Percentiles rank a stretch among this genome's conserved stretches.
Conservation (phyloP, 2,797 vertebrate species). For the Galagoides demidoff region DNA sequence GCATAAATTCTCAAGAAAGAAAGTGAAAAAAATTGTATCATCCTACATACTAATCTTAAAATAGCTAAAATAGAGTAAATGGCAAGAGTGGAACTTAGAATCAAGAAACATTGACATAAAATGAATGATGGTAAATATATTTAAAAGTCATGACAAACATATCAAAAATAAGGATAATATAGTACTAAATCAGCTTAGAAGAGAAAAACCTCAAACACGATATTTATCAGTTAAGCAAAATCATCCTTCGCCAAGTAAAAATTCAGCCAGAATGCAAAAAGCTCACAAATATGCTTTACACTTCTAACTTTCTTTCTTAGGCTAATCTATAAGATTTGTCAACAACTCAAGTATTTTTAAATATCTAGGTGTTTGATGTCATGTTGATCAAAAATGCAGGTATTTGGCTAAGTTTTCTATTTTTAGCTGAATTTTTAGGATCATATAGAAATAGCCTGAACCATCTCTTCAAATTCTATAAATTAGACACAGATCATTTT, state of each 20-base stretch:
- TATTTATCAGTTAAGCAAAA: constrained; percentile 67
- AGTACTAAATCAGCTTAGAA: constrained; percentile 53
- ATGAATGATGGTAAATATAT: constrained; percentile 68
- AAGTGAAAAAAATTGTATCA: constrained; percentile 62
- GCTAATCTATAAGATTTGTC: background rate
- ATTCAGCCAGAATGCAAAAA: constrained; percentile 42
- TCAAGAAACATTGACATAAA: constrained; percentile 13
- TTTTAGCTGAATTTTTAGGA: background rate
- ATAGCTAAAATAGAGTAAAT: constrained; percentile 67
- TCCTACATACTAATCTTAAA: constrained; percentile 57
- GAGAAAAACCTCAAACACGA: constrained; percentile 60
- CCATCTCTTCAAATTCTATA: constrained; percentile 29
- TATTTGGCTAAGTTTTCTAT: background rate
- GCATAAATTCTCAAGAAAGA: constrained; percentile 65
- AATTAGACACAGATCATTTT: constrained; percentile 30
- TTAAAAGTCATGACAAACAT: constrained; percentile 66
- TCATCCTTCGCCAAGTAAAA: constrained; percentile 55
- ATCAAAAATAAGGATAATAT: constrained; percentile 70
- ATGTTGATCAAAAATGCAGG: background rate
- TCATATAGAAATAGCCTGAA: background rate
- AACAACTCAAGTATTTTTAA: background rate
- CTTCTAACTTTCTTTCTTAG: background rate
- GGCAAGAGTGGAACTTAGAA: constrained; percentile 63
- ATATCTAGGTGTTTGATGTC: background rate
- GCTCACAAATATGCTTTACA: background rate